Conservation (phyloP, 2,888 invertebrate genomes). For the Strigamia crassipes region DNA sequence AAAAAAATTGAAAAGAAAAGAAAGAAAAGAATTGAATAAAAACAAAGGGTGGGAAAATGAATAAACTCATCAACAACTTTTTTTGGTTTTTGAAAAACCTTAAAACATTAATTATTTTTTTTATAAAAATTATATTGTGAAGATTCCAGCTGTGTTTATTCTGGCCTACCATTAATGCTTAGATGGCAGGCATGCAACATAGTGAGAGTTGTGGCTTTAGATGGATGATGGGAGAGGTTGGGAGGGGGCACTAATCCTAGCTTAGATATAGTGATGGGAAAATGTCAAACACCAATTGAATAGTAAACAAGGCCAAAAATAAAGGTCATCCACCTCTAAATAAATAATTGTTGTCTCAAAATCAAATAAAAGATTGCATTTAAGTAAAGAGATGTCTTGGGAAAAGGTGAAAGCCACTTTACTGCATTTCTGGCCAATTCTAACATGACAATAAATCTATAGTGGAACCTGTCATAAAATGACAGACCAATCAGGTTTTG, state of each 20-base stretch:
- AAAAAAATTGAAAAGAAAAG: not conserved
- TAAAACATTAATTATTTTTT: not conserved
- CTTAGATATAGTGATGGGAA: slow-evolving; percentile 4
- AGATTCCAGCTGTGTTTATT: slow-evolving; percentile 30
- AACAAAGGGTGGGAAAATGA: not conserved
- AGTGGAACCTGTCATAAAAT: not conserved
- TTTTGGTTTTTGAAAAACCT: not conserved
- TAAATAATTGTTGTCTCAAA: not conserved
- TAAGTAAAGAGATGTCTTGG: not conserved
- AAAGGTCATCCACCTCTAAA: not conserved
- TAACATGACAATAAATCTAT: slow-evolving; percentile 13
- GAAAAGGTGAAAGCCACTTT: not conserved
- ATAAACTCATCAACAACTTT: not conserved
- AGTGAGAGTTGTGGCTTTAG: not conserved
- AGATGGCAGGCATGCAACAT: not conserved
- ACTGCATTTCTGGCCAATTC: not conserved
- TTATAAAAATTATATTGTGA: not conserved
- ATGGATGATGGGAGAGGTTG: slow-evolving; percentile 10
- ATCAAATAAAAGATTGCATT: not conserved
- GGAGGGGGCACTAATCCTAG: slow-evolving; percentile 2
- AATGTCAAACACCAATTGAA: slow-evolving; percentile 14
- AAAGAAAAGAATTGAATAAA: not conserved
- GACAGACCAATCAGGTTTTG: slow-evolving; percentile 13
- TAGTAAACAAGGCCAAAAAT: not conserved
- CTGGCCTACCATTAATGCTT: not conserved